These are phyloP conservation scores for Diadophis punctatus DNA, from an alignment of 2,113 vertebrate genomes.

Conservation along the genomic window DNA sequence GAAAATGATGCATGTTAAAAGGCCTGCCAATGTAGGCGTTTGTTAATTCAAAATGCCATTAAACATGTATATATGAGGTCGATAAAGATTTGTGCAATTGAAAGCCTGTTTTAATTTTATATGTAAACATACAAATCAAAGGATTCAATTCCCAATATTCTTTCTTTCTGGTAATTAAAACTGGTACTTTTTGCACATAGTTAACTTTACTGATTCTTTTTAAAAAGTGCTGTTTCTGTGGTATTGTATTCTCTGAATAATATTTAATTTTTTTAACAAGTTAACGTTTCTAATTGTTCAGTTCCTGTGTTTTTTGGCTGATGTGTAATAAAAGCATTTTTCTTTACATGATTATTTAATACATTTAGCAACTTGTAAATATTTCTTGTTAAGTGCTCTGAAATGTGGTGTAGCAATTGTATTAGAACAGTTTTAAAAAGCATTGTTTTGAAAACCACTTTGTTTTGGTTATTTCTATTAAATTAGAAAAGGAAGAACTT, in stretches of 20 bases:
- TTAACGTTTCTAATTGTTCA: slow-evolving; percentile 69
- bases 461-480: slow-evolving; percentile 80
- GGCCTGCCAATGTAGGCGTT: slow-evolving; percentile 42
- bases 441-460: slow-evolving; percentile 73
- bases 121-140: slow-evolving; percentile 45
- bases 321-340: slow-evolving; percentile 69
- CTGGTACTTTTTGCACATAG: slow-evolving; percentile 71
- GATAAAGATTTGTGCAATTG: slow-evolving; percentile 54
- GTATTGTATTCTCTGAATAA: slow-evolving; percentile 72
- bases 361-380: slow-evolving; percentile 75
- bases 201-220: slow-evolving; percentile 61
- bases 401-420: slow-evolving; percentile 79
- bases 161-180: slow-evolving; percentile 42
- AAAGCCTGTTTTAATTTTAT: slow-evolving; percentile 61
- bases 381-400: slow-evolving; percentile 76
- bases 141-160: slow-evolving; percentile 62
- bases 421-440: slow-evolving; percentile 67
- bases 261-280: slow-evolving; percentile 69
- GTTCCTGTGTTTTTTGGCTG: slow-evolving; percentile 72
- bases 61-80: slow-evolving; percentile 58
- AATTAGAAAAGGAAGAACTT: slow-evolving; percentile 71
- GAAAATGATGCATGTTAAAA: slow-evolving; percentile 46
- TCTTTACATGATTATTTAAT: slow-evolving; percentile 75
- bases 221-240: slow-evolving; percentile 76
- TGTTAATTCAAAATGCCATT: slow-evolving; percentile 51